Evolutionary conservation across 2,113 vertebrate species (phyloP), one percentile per base, ranked within the genome.

Genomic region (Emydura subglobosa): DNA sequence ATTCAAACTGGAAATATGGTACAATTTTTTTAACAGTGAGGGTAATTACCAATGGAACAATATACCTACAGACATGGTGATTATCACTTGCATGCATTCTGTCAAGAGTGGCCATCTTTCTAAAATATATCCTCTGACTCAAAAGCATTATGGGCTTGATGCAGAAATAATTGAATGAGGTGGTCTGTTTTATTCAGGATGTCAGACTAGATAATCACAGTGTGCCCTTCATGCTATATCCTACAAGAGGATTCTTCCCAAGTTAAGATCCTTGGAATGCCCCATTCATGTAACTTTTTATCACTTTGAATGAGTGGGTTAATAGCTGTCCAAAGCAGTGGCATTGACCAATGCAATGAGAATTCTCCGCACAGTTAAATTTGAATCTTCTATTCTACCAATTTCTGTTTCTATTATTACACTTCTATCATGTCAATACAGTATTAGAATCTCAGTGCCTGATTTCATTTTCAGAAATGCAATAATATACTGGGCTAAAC

Each of bases 401-500:
- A 39, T 83, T 92, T 92, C 74, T 88, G 4, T 82, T 92, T 74
- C 86, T 57, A n/a, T 68, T 51, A 47, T 14, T 42, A 13, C 4
- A 57, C 12, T 89, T 94, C 39, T 90, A 9, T 24, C 79, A 13
- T 85, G 47, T 79, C 31, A 92, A 51, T 89, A 80, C 5, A 84
- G 76, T 82, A 93, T 76, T 53, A 87, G 54, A 84, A 87, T 87
- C 50, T 87, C 51, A 57, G 25, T 88, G 42, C 5, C 92, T 25
- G 61, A 65, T 96, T 87, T 94, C 92, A 79, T 42, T 49, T 25
- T 29, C 83, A 21, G 85, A 89, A 96, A 96, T 83, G 82, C 81
- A 97, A 79, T 86, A 96, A 55, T 88, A 88, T 34, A 57, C 61
- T 89, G 93, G 74, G 27, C 42, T 93, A 96, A 93, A 76, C 47